Evolutionary conservation across 1,140 invertebrate species (phyloP), one percentile per base, ranked within the genome.

Genomic region (Sarcophaga peregrina): DNA sequence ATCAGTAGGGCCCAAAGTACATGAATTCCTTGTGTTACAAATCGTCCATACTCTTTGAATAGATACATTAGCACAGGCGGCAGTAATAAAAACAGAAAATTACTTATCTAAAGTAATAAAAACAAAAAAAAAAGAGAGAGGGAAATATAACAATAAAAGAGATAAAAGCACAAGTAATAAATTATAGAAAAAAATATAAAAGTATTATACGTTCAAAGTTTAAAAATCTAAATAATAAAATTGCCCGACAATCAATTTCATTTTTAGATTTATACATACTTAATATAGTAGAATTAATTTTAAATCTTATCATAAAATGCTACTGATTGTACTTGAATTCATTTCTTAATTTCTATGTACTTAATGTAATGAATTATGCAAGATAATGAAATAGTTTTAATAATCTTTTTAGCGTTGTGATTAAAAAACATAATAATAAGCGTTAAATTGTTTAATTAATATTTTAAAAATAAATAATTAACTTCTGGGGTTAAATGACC

Each of bases 41-140:
- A 93, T 84, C 93, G 92, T 20, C 94, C 93, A 91, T 96, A 96
- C 83, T 94, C 94, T 91, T 92, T 92, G 87, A 96, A 96, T 9
- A 96, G 90, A 87, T 95, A 93, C 85, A 95, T 95, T 17, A 96
- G 89, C 9, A 96, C 90, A 46, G 95, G 95, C 74, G 96, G 95
- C 25, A 96, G 91, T 75, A 96, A 89, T 82, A 96, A 92, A 89
- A 96, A 96, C 72, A 96, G 85, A 25, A 95, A 89, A 91, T 96
- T 96, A 91, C 95, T 96, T n/a, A 95, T 89, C 95, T 96, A 90
- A 58, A 37, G 25, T 37, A 37, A 37, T 91, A 90, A 84, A 86
- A 82, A 68, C 8, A 9, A 9, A 68, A 68, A 15, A 58, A n/a
- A 58, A 58, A n/a, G 13, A 68, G 20, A 25, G 8, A n/a, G 11